Evolutionary conservation across 2,797 vertebrate genomes (phyloP), one percentile per base, ranked within the genome.

Genomic region (Eulemur rubriventer): DNA sequence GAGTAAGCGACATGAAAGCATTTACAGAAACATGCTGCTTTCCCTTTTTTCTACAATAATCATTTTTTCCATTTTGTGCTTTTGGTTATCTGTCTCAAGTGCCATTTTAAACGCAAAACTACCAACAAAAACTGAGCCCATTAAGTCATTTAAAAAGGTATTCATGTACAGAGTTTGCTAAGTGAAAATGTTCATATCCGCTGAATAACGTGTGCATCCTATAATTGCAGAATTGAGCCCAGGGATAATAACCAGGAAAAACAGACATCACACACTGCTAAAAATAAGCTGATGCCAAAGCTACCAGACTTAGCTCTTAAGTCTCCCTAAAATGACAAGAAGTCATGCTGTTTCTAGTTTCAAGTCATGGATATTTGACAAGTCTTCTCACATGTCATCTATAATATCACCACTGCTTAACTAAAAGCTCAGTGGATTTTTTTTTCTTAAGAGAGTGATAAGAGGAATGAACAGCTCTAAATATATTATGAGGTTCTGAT

Each of bases 261-360:
- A 89, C 50, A 96, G 57, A 90, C 28, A 91, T 94, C 52, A 83
- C 61, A 72, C 3, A 13, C 43, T 92, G 90, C 73, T 95, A 97
- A 97, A 96, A 96, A 97, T 94, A 97, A 95, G 41, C 81, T 73
- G 67, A 97, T 95, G 63, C 67, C 94, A 94, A 98, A 93, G 85
- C 88, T 96, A 75, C 73, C 90, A 96, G 82, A 94, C 82, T 97
- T 80, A 83, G 88, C 61, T 87, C 88, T 88, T 59, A 96, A 96
- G 52, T 83, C 82, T 95, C 69, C 94, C 75, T 86, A 95, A 72
- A 97, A 78, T 94, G 91, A 96, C 96, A 97, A 94, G 95, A 96
- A 97, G 91, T 96, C 94, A 84, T 38, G 87, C 88, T 89, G 92
- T 83, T 95, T 97, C 69, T 89, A 65, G 72, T 96, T 80, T 94